Evolutionary conservation across 2,113 vertebrate species (phyloP).

Genomic region (Pituophis catenifer): DNA sequence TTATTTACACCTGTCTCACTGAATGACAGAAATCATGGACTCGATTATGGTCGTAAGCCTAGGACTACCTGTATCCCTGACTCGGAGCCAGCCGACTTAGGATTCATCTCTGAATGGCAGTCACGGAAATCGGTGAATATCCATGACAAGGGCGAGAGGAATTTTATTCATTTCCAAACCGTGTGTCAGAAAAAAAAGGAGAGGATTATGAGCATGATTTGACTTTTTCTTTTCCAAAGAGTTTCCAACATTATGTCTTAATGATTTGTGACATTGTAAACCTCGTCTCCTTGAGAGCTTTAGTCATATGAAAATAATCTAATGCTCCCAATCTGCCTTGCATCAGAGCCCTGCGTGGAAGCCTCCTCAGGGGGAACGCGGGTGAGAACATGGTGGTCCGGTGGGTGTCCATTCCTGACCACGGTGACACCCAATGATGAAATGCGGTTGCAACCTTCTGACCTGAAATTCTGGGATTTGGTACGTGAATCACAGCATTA

Average conservation of each 20-base stretch:
- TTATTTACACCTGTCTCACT: background rate
- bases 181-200: background rate
- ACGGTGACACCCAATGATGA: background rate
- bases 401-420: background rate
- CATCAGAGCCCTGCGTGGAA: background rate
- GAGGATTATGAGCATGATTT: background rate
- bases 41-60: fast-evolving
- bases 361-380: background rate
- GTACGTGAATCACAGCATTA: background rate
- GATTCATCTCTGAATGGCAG: background rate
- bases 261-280: constrained; percentile 18
- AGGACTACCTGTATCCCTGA: background rate
- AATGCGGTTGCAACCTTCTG: background rate
- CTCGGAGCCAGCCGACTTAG: no score
- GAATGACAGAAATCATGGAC: background rate
- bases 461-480: background rate
- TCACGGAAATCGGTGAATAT: background rate
- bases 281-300: background rate
- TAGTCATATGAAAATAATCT: constrained; percentile 13
- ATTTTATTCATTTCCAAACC: background rate
- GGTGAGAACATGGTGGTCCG: background rate
- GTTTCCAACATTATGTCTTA: background rate
- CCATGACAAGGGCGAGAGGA: background rate
- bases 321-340: background rate
- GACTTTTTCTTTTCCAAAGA: background rate